Evolutionary conservation across 2,888 invertebrate species (phyloP).

Genomic region (Metellina segmentata): DNA sequence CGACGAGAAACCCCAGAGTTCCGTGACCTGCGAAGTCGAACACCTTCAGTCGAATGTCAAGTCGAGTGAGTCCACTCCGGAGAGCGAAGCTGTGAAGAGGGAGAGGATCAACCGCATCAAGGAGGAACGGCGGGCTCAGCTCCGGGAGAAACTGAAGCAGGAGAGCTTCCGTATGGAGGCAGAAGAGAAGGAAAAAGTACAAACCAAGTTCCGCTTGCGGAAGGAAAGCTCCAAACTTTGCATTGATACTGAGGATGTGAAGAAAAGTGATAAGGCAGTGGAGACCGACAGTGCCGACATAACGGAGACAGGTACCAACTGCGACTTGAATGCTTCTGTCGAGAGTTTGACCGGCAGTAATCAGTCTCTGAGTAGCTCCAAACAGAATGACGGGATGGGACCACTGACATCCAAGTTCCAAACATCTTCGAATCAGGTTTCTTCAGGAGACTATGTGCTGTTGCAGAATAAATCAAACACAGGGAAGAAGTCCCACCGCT

Average conservation of each 20-base stretch:
- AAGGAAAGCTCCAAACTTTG: constrained; percentile 56
- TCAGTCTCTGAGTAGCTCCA: background rate
- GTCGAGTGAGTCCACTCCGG: constrained; percentile 35
- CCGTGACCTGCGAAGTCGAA: constrained; percentile 19
- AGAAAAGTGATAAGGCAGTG: constrained; percentile 67
- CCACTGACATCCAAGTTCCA: constrained; percentile 14
- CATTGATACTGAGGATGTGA: constrained; percentile 27
- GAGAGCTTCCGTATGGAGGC: constrained; percentile 76
- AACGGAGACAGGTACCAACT: constrained; percentile 51
- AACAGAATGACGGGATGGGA: background rate
- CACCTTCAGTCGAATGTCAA: constrained; percentile 34
- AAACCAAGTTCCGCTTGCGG: constrained; percentile 70
- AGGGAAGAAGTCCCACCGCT: constrained; percentile 44
- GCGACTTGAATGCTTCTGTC: constrained; percentile 40
- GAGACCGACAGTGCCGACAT: constrained; percentile 64
- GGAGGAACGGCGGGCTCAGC: constrained; percentile 91
- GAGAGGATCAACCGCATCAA: constrained; percentile 94
- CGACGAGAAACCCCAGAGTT: background rate
- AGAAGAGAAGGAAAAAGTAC: constrained; percentile 75
- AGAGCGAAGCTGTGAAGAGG: constrained; percentile 80
- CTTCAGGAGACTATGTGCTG: constrained; percentile 39
- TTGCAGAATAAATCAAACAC: constrained; percentile 56
- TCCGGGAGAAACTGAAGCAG: constrained; percentile 90
- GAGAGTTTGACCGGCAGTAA: constrained; percentile 11
- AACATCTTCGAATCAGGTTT: background rate